A percentile compares a stretch with the other conserved stretches of the same genome.
phyloP scores from a whole-genome alignment of 2,113 vertebrate species.

The Pycnonotus jocosus region DNA sequence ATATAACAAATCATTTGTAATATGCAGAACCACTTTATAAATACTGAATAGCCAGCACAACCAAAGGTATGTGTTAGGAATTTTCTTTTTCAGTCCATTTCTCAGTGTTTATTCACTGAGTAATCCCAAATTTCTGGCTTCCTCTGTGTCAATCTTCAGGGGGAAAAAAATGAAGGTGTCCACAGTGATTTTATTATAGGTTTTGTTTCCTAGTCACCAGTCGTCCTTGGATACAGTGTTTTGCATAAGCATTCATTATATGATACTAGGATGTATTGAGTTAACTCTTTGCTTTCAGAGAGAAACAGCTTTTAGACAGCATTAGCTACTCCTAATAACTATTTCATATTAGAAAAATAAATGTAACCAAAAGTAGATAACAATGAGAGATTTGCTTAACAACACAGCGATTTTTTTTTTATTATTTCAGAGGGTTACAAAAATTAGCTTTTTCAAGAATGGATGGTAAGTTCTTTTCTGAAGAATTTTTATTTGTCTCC shows the following conservation, averaged over 20 bases:
- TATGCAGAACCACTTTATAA: not conserved
- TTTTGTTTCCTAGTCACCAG: slow-evolving; percentile 43
- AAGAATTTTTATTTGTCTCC: not conserved
- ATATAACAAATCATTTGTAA: not conserved
- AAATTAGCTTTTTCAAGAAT: not conserved
- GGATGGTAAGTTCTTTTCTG: not conserved
- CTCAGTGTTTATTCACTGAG: slow-evolving; percentile 35
- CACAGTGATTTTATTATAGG: slow-evolving; percentile 11
- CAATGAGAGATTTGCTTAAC: not conserved
- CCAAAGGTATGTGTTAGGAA: not conserved
- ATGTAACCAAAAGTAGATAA: not conserved
- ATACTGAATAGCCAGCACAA: not conserved
- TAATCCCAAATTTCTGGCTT: slow-evolving; percentile 26
- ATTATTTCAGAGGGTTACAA: not conserved
- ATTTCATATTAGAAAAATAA: not conserved
- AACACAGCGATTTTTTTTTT: not conserved
- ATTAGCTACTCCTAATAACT: not conserved
- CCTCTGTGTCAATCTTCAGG: not conserved
- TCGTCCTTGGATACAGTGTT: not conserved
- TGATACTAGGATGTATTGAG: not conserved
- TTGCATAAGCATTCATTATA: not conserved
- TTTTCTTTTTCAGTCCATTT: not conserved
- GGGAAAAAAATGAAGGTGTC: not conserved
- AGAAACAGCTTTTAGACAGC: not conserved
- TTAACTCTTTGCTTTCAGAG: not conserved